These are phyloP conservation scores for Pagrus major DNA, from an alignment of 2,113 vertebrate genomes.

Conservation along the genomic window DNA sequence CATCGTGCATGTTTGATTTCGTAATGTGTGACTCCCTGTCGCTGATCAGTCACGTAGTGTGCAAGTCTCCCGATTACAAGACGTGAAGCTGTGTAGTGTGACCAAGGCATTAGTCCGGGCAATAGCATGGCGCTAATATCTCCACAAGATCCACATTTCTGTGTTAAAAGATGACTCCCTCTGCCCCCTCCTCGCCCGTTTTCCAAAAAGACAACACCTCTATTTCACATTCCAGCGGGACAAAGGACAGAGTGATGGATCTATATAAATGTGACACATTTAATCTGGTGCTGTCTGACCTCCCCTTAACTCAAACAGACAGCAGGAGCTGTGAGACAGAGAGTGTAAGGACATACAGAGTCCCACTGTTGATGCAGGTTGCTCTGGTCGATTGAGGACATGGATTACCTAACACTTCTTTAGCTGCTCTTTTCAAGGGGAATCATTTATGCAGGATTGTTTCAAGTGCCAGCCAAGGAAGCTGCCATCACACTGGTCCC, in stretches of 20 bases:
- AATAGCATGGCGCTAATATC: neutral
- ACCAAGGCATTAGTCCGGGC: no score
- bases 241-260: slow-evolving; percentile 52
- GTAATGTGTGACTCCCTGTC: no score
- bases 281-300: slow-evolving; percentile 58
- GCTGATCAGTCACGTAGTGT: no score
- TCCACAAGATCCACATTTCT: neutral
- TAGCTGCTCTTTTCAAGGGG: neutral
- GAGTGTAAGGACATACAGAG: neutral
- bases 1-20: no score
- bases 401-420: slow-evolving; percentile 10
- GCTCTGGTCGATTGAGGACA: slow-evolving; percentile 11
- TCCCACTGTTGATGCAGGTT: neutral
- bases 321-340: neutral
- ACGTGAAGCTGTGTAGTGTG: no score
- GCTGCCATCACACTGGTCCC: neutral
- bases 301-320: slow-evolving; percentile 33
- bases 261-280: slow-evolving; percentile 63
- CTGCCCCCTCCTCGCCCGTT: neutral
- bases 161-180: neutral
- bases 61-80: no score
- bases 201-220: slow-evolving; percentile 37
- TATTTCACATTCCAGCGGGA: slow-evolving; percentile 34
- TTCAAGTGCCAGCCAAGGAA: neutral
- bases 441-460: neutral